Base-by-base conservation (phyloP, 2,797 vertebrate genomes). In the Chromobotia macracanthus region DNA sequence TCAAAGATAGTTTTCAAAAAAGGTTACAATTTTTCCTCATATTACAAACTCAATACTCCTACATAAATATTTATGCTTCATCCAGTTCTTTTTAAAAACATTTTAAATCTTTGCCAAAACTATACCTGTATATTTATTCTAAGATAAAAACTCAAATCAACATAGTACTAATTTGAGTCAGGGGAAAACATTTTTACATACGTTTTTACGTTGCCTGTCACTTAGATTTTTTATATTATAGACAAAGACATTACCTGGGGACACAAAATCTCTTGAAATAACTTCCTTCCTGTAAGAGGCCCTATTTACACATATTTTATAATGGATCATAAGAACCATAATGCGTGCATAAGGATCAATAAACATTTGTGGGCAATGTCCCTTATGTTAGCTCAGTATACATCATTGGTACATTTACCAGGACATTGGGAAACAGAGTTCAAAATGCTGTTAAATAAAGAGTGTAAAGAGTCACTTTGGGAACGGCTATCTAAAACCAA, bases 281-380 rank as follows among this genome's bases (percentile, higher is more conserved):
- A 64, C 16, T 38, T 64, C 61, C 61, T 64, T 64, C 61, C 61
- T 38, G 61, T 12, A 41, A 63, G 61, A 38, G 61, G 4, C 18
- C 61, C 31, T 64, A 64, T 64, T 64, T 64, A 41, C 61, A 64
- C 31, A 64, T 63, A 63, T 64, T 64, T n/a, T 64, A 64, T 64
- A 64, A 64, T 64, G 61, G 61, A 41, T 64, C 61, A 64, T 64
- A 64, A 28, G 31, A 38, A 41, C 61, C 61, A 64, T 64, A 38
- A 41, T n/a, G 18, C 18, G 38, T 19, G 61, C 31, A 64, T 18
- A 64, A 38, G 61, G 35, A 38, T 19, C 61, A 64, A 41, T 64
- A 64, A 64, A 64, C 61, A 41, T 38, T 41, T 64, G 31, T 64
- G 61, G 61, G 7, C 11, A 19, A 10, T 9, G 31, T 64, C 18